phyloP scores from a whole-genome alignment of 2,113 vertebrate species.

The Macaca nemestrina region DNA sequence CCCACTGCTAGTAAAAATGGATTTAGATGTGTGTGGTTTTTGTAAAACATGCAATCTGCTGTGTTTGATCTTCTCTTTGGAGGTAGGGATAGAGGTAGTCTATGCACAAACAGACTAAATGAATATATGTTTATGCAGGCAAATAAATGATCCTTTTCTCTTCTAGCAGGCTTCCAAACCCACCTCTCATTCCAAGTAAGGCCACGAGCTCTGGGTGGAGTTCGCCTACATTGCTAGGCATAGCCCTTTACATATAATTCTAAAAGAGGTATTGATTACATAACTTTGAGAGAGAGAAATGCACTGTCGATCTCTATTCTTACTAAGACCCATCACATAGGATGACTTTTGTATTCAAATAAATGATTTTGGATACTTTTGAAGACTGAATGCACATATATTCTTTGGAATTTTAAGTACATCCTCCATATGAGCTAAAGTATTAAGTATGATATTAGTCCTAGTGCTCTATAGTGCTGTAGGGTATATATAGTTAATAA shows the following conservation, averaged over 20 bases:
- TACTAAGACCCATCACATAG: neutral
- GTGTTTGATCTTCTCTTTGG: conserved; percentile 60
- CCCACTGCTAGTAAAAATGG: conserved; percentile 47
- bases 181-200: neutral
- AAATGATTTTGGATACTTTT: neutral
- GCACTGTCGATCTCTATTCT: neutral
- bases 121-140: conserved; percentile 37
- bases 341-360: neutral
- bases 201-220: neutral
- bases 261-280: neutral
- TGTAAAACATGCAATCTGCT: conserved; percentile 63
- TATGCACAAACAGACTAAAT: conserved; percentile 39
- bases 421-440: neutral
- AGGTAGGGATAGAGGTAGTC: neutral
- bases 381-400: neutral
- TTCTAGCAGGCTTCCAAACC: neutral
- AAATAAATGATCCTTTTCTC: conserved; percentile 63
- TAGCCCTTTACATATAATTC: neutral
- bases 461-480: neutral
- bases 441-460: neutral
- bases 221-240: neutral
- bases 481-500: neutral
- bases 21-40: conserved; percentile 65
- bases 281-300: neutral
- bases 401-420: neutral